Base-by-base conservation (phyloP, 2,888 invertebrate genomes). In the Ferrisia virgata region DNA sequence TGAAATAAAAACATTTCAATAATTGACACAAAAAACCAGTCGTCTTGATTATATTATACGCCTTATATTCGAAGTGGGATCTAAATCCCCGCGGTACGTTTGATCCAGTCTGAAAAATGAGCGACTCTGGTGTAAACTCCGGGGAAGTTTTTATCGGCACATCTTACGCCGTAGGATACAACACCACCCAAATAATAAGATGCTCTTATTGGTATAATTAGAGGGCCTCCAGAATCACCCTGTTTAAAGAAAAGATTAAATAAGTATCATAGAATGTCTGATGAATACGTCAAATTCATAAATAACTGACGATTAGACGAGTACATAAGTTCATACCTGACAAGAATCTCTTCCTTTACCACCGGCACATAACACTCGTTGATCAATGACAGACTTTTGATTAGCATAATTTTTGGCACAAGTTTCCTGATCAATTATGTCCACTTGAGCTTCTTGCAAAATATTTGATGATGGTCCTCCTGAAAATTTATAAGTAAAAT, bases 301-400 rank as follows among this genome's bases (percentile, higher is more conserved):
- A 53, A 2, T 5, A 5, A 22, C 3, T 53, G 18, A 9, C 4
- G 18, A 53, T 18, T 9, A n/a, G 22, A 31, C 11, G 40, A 8
- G n/a, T n/a, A 43, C 2, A n/a, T n/a, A 43, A n/a, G n/a, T 22
- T 43, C 15, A 8, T 87, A 91, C 94, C 89, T 93, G 92, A 87
- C 94, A 94, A 72, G 94, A 92, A 87, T 94, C 94, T 88, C 91
- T 92, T 25, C 92, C 92, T 0, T 93, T 94, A 79, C 88, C 87
- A 0, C 94, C 94, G 0, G 94, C 94, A 87, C 95, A 95, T 1
- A 94, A 86, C 0, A 93, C 92, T 0, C 92, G 90, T 22, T 92
- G 89, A 87, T 94, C 93, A 47, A 92, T 91, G 0, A 91, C 90
- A 5, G 80, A 79, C 15, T 84, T 83, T 69, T 84, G 87, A 40